Base-by-base conservation (phyloP, 2,797 vertebrate species). In the Parauchenoglanis ngamensis region DNA sequence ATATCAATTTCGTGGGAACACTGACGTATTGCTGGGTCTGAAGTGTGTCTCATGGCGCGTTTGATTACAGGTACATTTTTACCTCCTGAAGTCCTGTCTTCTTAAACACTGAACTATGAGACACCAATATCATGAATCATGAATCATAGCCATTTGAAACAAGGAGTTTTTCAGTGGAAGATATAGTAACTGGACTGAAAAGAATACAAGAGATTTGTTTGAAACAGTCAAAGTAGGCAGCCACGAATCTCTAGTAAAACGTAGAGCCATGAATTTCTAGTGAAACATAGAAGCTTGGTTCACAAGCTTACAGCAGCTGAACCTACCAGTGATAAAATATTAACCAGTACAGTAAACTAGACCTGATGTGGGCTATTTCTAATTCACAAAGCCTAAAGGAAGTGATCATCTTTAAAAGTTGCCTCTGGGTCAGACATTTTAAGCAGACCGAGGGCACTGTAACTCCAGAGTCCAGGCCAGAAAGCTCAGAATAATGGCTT, bases 321-420 rank as follows among this genome's bases (percentile, higher is more conserved):
- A 7, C 4, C 61, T 49, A 49, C 13, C 12, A 19, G 40, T 67
- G 59, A 82, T 65, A 63, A 61, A 82, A n/a, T 40, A 61, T 46
- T 65, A 82, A 40, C 46, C 46, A 78, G 28, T 75, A 77, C 49
- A 80, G 56, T 19, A 82, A 82, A n/a, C 21, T 63, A 81, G 35
- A 63, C 8, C 77, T 13, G 63, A 46, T 7, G 25, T 59, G 23
- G 49, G 44, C 23, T 15, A 28, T 4, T 52, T 63, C 35, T 40
- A 59, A 56, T 35, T 56, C n/a, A 80, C 56, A 40, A 54, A 52
- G 46, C 31, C 46, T 12, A 31, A 68, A 68, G 4, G 25, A 82
- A 10, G 23, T 28, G 2, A 67, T 54, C 0, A 54, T 28, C 25
- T 1, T 82, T 82, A 25, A 65, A 31, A 17, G 81, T 31, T 67